Base-by-base conservation (phyloP, 1,140 invertebrate species). In the Drosophila tristis region DNA sequence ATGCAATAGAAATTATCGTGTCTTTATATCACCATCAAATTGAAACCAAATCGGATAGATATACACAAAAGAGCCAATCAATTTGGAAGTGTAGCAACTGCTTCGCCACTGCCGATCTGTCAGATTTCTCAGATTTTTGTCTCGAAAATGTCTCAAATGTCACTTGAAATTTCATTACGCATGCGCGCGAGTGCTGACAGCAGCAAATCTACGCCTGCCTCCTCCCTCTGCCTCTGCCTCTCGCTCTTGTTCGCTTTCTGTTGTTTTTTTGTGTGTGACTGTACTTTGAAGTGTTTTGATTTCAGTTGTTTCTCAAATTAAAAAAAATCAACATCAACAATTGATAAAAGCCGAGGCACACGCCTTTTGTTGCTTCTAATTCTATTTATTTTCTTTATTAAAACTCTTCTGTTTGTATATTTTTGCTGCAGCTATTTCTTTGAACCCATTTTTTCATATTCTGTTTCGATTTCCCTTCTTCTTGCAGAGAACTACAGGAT, bases 401-500 rank as follows among this genome's bases (percentile, higher is more conserved):
- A 20, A 6, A 4, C n/a, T 5, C 5, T 31, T 20, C 20, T 20
- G 1, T 20, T 20, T 20, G 20, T 20, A 20, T 20, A 2, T 20
- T 20, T 20, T 31, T 29, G 26, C n/a, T 56, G 20, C 13, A 45
- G 49, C 39, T 62, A 16, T 11, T 62, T 35, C 16, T 16, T 16
- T 59, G 11, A 25, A 39, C 39, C 20, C 0, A 25, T 43, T 57
- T 68, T 57, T 35, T 31, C 35, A 5, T 23, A 56, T 15, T 31
- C n/a, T 15, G 13, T 25, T 8, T 31, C 6, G 35, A 59, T 44
- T 56, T 50, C 15, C 7, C 20, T 65, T 72, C 57, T 93, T 92
- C 91, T 94, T 94, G 26, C 94, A 98, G 97, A 93, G 96, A 97
- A 94, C 93, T 98, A 74, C 95, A 96, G 80, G 96, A 97, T 75